phyloP scores from a whole-genome alignment of 2,888 invertebrate species.

The Hirtodrosophila trivittata region DNA sequence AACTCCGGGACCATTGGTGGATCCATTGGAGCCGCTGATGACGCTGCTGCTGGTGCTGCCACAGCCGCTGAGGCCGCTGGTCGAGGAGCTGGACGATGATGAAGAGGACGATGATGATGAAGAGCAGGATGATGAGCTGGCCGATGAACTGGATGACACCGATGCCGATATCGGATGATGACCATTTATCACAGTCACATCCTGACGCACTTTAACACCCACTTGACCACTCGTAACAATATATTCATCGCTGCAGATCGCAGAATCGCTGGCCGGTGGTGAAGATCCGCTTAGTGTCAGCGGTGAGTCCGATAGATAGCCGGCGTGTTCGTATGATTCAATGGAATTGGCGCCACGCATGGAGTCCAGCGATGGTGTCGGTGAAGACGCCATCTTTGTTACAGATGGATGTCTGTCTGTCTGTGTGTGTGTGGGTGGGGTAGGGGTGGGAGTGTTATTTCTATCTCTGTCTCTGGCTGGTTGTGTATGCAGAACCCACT shows the following conservation, averaged over 20 bases:
- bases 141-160: slow-evolving; percentile 80
- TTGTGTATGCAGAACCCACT: background rate
- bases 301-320: slow-evolving; percentile 90
- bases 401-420: background rate
- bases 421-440: slow-evolving; percentile 8
- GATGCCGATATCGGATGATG: slow-evolving; percentile 82
- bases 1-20: slow-evolving; percentile 84
- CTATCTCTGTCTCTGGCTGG: slow-evolving; percentile 1
- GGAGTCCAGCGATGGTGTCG: slow-evolving; percentile 96
- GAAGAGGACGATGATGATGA: slow-evolving; percentile 77
- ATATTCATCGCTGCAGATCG: slow-evolving; percentile 89
- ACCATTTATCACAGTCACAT: slow-evolving; percentile 78
- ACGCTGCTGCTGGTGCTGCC: slow-evolving; percentile 85
- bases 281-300: slow-evolving; percentile 94
- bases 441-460: slow-evolving; percentile 4
- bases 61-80: slow-evolving; percentile 86
- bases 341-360: slow-evolving; percentile 93
- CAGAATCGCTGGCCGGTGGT: slow-evolving; percentile 93
- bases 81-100: slow-evolving; percentile 75
- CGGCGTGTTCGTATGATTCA: slow-evolving; percentile 93
- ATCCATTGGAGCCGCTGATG: slow-evolving; percentile 46
- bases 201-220: slow-evolving; percentile 68
- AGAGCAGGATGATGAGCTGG: slow-evolving; percentile 79
- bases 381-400: slow-evolving; percentile 92
- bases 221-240: slow-evolving; percentile 69